Evolutionary conservation across 2,888 invertebrate species (phyloP).

Genomic region (Athripsodes cinereus): DNA sequence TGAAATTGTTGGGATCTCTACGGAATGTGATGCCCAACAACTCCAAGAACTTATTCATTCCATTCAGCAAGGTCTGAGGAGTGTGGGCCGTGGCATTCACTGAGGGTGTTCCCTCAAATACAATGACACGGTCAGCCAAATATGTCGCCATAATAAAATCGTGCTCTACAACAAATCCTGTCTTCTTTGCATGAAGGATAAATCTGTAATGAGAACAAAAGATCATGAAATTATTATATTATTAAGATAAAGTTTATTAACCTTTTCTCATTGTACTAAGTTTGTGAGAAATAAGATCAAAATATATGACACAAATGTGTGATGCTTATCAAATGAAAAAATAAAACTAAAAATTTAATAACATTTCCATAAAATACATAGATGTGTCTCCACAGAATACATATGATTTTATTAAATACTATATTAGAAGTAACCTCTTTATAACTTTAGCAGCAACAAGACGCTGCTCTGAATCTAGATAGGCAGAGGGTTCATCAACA

Average conservation of each 20-base stretch:
- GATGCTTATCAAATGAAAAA: too few species aligned
- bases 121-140: slow-evolving; percentile 95
- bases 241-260: too few species aligned
- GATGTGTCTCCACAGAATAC: too few species aligned
- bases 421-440: slow-evolving; percentile 65
- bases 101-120: slow-evolving; percentile 94
- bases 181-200: slow-evolving; percentile 98
- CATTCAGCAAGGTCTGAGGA: slow-evolving; percentile 89
- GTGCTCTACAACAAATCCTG: slow-evolving; percentile 99
- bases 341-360: too few species aligned
- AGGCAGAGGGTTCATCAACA: slow-evolving; percentile 98
- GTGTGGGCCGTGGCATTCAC: slow-evolving; percentile 82
- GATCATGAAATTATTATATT: too few species aligned
- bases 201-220: slow-evolving; percentile 59
- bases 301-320: too few species aligned
- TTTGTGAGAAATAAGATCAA: too few species aligned
- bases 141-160: slow-evolving; percentile 99
- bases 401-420: too few species aligned
- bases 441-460: slow-evolving; percentile 98
- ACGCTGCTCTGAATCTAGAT: slow-evolving; percentile 99
- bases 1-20: slow-evolving; percentile 96
- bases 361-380: too few species aligned
- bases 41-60: slow-evolving; percentile 97
- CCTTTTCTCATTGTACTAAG: too few species aligned
- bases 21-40: slow-evolving; percentile 96